Evolutionary conservation across 2,113 vertebrate species (phyloP).

Genomic region (Bungarus multicinctus): DNA sequence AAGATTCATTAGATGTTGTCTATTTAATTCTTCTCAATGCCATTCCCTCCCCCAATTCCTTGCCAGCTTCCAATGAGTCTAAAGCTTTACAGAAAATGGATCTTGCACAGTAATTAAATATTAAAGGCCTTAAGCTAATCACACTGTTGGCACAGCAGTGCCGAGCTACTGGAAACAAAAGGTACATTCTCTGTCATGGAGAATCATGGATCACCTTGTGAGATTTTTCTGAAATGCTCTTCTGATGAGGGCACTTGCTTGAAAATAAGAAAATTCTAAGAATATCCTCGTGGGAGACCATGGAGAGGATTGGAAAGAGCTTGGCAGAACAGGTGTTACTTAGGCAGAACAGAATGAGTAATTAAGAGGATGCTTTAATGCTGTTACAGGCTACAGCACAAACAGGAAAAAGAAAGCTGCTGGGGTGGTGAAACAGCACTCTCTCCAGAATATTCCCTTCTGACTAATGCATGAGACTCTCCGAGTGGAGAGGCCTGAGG

Average conservation of each 20-base stretch:
- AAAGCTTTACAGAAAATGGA: slow-evolving; percentile 6
- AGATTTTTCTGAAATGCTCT: background rate
- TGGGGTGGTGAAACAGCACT: slow-evolving; percentile 3
- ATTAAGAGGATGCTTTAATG: slow-evolving; percentile 26
- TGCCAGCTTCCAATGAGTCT: background rate
- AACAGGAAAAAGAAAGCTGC: slow-evolving; percentile 18
- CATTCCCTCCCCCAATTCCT: background rate
- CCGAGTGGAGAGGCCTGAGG: background rate
- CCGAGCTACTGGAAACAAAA: background rate
- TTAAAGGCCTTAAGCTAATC: slow-evolving; percentile 13
- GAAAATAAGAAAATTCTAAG: slow-evolving; percentile 20
- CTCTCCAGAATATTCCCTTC: slow-evolving; percentile 14
- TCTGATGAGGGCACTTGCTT: background rate
- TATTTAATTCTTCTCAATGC: background rate
- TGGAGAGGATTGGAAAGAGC: slow-evolving; percentile 9
- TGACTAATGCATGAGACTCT: slow-evolving; percentile 14
- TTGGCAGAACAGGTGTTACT: slow-evolving; percentile 9
- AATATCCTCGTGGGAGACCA: slow-evolving; percentile 15
- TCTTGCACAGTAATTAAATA: slow-evolving; percentile 20
- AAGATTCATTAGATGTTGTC: slow-evolving; percentile 5
- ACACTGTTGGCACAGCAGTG: background rate
- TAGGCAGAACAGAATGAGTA: slow-evolving; percentile 18
- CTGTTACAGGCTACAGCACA: slow-evolving; percentile 10
- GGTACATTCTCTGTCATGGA: background rate
- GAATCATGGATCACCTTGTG: background rate